Conservation (phyloP, 2,113 vertebrate genomes). For the Artemisiospiza belli region DNA sequence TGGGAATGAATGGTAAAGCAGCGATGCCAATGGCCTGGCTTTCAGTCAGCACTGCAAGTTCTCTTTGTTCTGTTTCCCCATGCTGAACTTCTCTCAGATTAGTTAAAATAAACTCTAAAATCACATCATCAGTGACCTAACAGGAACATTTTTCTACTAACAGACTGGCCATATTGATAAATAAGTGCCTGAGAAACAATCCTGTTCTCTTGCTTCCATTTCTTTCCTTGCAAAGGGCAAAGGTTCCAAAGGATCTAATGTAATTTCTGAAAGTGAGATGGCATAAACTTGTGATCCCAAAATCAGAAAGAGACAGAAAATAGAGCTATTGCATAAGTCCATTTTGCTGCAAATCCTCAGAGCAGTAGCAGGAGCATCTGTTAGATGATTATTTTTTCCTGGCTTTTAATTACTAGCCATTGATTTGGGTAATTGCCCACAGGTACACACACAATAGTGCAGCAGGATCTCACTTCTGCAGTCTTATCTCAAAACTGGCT, state of each 20-base stretch:
- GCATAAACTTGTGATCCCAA: neutral
- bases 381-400: neutral
- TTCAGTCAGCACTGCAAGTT: neutral
- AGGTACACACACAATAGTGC: neutral
- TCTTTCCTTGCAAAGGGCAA: neutral
- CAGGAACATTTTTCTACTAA: neutral
- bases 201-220: neutral
- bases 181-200: neutral
- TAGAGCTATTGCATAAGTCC: neutral
- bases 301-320: neutral
- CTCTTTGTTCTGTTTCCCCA: neutral
- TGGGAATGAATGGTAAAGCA: neutral
- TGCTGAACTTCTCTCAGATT: neutral
- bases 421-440: neutral
- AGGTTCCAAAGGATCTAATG: neutral
- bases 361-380: neutral
- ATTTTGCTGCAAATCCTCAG: neutral
- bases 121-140: neutral
- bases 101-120: neutral
- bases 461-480: neutral
- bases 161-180: neutral
- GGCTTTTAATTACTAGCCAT: constrained; percentile 29
- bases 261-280: neutral
- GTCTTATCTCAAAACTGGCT: neutral
- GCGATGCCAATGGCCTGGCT: neutral